Base-by-base conservation (phyloP, 1,140 invertebrate genomes). In the Zaprionus tsacasi region DNA sequence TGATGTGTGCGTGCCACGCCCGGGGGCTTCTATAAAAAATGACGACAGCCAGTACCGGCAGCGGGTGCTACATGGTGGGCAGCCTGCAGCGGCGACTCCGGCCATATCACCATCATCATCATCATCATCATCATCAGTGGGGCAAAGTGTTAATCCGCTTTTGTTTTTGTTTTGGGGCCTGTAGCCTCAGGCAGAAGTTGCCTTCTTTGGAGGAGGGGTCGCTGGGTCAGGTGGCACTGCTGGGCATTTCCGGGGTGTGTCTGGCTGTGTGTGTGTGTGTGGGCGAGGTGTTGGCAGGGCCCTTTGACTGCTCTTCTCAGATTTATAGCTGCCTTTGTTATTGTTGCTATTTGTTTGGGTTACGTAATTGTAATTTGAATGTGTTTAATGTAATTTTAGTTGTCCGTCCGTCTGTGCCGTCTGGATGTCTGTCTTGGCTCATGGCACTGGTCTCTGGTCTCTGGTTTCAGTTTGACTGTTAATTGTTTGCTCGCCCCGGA, bases 71-170 rank as follows among this genome's bases (percentile, higher is more conserved):
- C n/a, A n/a, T n/a, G n/a, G 27, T 30, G 27, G 27, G 27, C 25
- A 15, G 59, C 13, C 40, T n/a, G 40, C n/a, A 43, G 36, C 12
- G 10, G 27, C 21, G 59, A 40, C 35, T 12, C n/a, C 25, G 33
- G 67, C 71, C 78, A 85, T 89, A 45, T 45, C n/a, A 90, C 81
- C 78, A 90, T 85, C 78, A 89, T 86, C 72, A 76, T 21, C 21
- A 90, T 85, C 78, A 45, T 45, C n/a, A 90, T 85, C 78, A 90
- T 85, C 78, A 89, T 86, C 72, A 76, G 55, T 86, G 70, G 76
- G 80, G 63, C 82, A 76, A 89, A 89, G 85, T 89, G 85, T 89
- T 89, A 89, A 89, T 89, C 85, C 81, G 85, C 85, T 89, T 89
- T 89, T 89, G 81, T 89, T 88, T 85, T 88, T 89, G 72, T 89